Evolutionary conservation across 2,888 invertebrate genomes (phyloP).

Genomic region (Hydrotaea diabolus): DNA sequence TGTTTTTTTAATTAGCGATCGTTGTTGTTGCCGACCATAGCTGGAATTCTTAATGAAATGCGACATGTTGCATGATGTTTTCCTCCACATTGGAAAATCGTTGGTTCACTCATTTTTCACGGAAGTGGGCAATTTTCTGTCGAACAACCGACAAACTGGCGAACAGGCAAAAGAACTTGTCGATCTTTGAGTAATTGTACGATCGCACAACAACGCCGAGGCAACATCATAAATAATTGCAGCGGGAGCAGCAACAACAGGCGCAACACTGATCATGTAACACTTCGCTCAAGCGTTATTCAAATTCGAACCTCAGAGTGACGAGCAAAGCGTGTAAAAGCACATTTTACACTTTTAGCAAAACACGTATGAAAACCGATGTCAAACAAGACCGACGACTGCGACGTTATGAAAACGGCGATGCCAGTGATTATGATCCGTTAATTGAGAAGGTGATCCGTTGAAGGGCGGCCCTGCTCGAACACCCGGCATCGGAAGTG

Average conservation of each 20-base stretch:
- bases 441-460: too few species aligned
- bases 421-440: neutral
- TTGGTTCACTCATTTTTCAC: slow-evolving; percentile 52
- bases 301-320: slow-evolving; percentile 32
- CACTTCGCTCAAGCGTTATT: slow-evolving; percentile 50
- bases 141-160: slow-evolving; percentile 54
- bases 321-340: slow-evolving; percentile 11
- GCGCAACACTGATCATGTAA: slow-evolving; percentile 52
- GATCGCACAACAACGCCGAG: too few species aligned
- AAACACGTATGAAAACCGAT: slow-evolving; percentile 28
- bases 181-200: slow-evolving; percentile 63
- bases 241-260: neutral
- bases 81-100: slow-evolving; percentile 38
- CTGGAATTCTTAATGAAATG: slow-evolving; percentile 77
- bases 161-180: slow-evolving; percentile 62
- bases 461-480: too few species aligned
- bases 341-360: slow-evolving; percentile 8
- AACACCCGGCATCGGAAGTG: too few species aligned
- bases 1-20: slow-evolving; percentile 76
- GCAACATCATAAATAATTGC: neutral
- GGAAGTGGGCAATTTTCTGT: slow-evolving; percentile 67
- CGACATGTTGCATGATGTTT: slow-evolving; percentile 55
- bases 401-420: neutral
- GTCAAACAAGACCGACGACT: slow-evolving; percentile 22
- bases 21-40: slow-evolving; percentile 71